A percentile compares a stretch with the other conserved stretches of the same genome.
Evolutionary conservation across 2,797 vertebrate species (phyloP).

Genomic region (Malurus leucopterus): DNA sequence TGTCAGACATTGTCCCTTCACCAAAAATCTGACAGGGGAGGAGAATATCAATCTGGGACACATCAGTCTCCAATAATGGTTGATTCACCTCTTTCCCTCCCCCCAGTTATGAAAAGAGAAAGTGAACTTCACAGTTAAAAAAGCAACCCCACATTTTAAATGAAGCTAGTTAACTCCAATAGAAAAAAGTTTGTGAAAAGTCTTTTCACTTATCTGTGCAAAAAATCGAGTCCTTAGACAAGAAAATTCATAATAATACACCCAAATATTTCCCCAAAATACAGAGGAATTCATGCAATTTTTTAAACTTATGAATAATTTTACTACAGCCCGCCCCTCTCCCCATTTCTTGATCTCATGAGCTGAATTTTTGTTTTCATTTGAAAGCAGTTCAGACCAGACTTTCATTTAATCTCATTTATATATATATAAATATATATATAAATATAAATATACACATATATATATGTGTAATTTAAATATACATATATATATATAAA

Average conservation of each 20-base stretch:
- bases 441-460: too few relatives aligned
- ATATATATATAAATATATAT: too few relatives aligned
- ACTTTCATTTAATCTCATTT: not conserved
- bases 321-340: not conserved
- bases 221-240: not conserved
- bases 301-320: not conserved
- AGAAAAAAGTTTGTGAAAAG: not conserved
- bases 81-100: not conserved
- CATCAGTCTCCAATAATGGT: not conserved
- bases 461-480: too few relatives aligned
- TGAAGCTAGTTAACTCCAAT: not conserved
- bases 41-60: constrained; percentile 12
- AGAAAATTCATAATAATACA: not conserved
- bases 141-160: not conserved
- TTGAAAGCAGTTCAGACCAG: not conserved
- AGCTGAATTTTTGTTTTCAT: not conserved
- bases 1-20: constrained; percentile 2
- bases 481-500: too few relatives aligned
- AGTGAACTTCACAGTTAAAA: not conserved
- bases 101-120: not conserved
- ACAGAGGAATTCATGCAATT: not conserved
- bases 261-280: not conserved
- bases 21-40: not conserved
- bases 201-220: not conserved
- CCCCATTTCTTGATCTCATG: not conserved